Conservation (phyloP, 2,888 invertebrate genomes). For the Nomada fabriciana region DNA sequence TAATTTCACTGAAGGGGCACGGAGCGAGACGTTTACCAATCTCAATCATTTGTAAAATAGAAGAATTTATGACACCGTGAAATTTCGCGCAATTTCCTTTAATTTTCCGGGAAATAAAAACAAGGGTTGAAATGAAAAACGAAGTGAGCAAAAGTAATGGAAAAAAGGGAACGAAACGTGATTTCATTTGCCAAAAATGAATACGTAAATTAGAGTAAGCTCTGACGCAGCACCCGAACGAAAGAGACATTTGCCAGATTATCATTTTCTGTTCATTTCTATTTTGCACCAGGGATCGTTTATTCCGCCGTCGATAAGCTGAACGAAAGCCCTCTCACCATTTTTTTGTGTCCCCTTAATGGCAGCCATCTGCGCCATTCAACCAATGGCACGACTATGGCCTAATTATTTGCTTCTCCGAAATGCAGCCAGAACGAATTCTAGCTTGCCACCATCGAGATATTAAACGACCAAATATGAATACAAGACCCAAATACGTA, state of each 20-base stretch:
- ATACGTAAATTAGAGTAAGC: conserved; percentile 2
- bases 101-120: neutral
- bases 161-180: neutral
- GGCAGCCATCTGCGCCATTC: neutral
- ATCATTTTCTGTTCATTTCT: conserved; percentile 11
- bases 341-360: neutral
- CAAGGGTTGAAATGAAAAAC: neutral
- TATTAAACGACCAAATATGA: neutral
- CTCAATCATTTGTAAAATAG: no score
- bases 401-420: conserved; percentile 25
- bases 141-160: no score
- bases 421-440: conserved; percentile 2
- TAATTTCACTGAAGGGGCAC: neutral
- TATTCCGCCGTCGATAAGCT: conserved; percentile 22
- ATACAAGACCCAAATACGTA: conserved; percentile 1
- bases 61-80: neutral
- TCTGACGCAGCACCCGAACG: conserved; percentile 4
- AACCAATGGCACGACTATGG: neutral
- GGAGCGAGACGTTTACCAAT: neutral
- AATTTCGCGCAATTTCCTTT: conserved; percentile 11
- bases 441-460: conserved; percentile 1
- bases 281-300: conserved; percentile 18
- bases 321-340: neutral
- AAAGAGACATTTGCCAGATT: conserved; percentile 1
- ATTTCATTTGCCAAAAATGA: conserved; percentile 21